Percentiles rank a stretch among this genome's conserved stretches.
These are phyloP conservation scores for Microcebus tavaratra DNA, from an alignment of 2,113 vertebrate genomes.

Conservation along the genomic window DNA sequence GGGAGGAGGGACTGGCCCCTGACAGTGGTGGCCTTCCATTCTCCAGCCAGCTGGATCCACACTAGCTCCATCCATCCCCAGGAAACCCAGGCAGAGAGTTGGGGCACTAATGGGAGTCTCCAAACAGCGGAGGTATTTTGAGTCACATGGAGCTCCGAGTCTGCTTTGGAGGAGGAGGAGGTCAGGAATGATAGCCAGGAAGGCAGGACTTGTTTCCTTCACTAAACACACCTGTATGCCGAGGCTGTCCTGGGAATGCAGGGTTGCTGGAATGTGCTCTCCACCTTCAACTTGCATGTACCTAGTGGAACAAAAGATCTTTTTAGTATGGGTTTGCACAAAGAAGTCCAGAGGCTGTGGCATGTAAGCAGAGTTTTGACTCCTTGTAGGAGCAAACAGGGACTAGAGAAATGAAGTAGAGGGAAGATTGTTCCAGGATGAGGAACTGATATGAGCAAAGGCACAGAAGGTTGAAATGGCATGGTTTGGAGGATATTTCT, in stretches of 20 bases:
- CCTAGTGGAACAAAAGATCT: not conserved
- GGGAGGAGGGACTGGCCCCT: not conserved
- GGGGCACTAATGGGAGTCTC: not conserved
- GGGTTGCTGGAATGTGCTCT: not conserved
- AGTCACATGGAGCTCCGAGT: not conserved
- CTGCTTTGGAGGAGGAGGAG: not conserved
- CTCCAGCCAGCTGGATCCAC: not conserved
- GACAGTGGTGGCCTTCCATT: not conserved
- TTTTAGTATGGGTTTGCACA: not conserved
- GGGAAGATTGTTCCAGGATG: not conserved
- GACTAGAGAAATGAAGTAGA: not conserved
- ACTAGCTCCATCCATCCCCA: not conserved
- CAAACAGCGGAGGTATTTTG: not conserved
- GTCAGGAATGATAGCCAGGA: not conserved
- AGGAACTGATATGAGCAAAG: not conserved
- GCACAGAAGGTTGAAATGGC: not conserved
- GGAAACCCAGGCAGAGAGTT: not conserved
- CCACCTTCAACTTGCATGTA: accelerated
- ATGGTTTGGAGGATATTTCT: not conserved
- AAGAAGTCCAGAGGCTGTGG: not conserved
- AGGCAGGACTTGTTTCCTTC: not conserved
- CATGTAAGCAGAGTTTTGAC: not conserved
- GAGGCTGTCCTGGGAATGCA: not conserved
- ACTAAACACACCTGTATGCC: not conserved
- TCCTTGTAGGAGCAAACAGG: not conserved